phyloP scores from a whole-genome alignment of 2,888 invertebrate genomes.

The Noctua janthe region DNA sequence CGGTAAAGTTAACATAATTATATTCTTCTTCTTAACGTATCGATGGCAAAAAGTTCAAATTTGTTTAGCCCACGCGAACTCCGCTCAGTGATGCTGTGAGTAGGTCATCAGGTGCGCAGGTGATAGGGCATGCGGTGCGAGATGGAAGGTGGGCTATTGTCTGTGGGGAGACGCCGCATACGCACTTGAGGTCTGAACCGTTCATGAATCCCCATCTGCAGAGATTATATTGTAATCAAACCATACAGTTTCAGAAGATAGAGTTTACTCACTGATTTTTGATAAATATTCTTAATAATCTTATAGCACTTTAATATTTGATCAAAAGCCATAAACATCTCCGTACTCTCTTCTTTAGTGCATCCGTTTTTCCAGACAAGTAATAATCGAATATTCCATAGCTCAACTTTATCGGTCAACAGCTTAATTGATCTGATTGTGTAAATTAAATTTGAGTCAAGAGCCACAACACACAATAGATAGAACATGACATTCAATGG shows the following conservation, averaged over 20 bases:
- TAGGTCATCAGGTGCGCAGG: no score
- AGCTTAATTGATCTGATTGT: constrained; percentile 1
- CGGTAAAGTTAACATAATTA: no score
- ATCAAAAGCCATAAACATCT: constrained; percentile 3
- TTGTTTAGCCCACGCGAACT: no score
- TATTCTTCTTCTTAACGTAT: no score
- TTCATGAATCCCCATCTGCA: no score
- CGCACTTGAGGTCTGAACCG: no score
- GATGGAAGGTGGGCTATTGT: no score
- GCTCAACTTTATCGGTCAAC: not conserved
- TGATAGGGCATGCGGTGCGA: no score
- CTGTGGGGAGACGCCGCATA: no score
- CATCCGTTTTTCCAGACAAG: not conserved
- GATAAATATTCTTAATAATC: constrained; percentile 2
- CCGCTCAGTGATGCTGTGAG: no score
- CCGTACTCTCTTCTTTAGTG: not conserved
- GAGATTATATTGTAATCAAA: not conserved
- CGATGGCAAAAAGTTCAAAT: no score
- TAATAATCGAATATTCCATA: constrained; percentile 8
- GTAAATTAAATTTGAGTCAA: constrained; percentile 10
- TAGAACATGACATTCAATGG: constrained; percentile 6
- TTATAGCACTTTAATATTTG: constrained; percentile 4
- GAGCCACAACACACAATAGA: not conserved
- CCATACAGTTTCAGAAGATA: not conserved
- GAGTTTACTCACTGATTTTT: not conserved